These are phyloP conservation scores for Leptinotarsa rubiginosa DNA, from an alignment of 2,888 invertebrate genomes.

Conservation along the genomic window DNA sequence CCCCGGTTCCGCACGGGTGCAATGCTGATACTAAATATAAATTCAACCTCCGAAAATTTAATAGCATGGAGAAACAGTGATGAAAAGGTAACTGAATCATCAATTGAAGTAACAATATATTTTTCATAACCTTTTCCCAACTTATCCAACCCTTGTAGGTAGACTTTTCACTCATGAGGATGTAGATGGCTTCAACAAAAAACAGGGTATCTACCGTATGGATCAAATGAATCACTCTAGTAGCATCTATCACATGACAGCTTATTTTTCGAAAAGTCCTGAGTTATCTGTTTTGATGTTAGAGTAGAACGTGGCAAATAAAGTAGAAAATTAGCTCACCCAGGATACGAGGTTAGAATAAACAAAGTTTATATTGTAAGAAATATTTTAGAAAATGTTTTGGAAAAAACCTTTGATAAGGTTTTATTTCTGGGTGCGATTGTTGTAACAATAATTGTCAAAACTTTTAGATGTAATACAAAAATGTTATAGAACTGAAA, in stretches of 20 bases:
- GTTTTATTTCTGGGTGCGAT: conserved; percentile 1
- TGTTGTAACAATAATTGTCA: conserved; percentile 13
- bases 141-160: background rate
- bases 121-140: background rate
- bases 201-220: conserved; percentile 25
- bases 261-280: conserved; percentile 36
- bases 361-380: conserved; percentile 26
- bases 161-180: conserved; percentile 10
- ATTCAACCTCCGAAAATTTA: no score
- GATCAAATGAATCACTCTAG: conserved; percentile 15
- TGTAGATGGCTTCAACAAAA: conserved; percentile 10
- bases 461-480: background rate
- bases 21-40: no score
- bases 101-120: background rate
- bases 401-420: background rate
- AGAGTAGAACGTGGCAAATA: conserved; percentile 34
- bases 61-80: no score
- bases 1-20: no score
- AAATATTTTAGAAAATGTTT: conserved; percentile 29
- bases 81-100: no score
- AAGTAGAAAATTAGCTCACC: conserved; percentile 23
- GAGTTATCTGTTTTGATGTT: conserved; percentile 49
- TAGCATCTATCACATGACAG: conserved; percentile 4
- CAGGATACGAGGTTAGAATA: conserved; percentile 18
- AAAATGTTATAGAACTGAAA: background rate